Evolutionary conservation across 2,888 invertebrate species (phyloP).

Genomic region (Syritta pipiens): DNA sequence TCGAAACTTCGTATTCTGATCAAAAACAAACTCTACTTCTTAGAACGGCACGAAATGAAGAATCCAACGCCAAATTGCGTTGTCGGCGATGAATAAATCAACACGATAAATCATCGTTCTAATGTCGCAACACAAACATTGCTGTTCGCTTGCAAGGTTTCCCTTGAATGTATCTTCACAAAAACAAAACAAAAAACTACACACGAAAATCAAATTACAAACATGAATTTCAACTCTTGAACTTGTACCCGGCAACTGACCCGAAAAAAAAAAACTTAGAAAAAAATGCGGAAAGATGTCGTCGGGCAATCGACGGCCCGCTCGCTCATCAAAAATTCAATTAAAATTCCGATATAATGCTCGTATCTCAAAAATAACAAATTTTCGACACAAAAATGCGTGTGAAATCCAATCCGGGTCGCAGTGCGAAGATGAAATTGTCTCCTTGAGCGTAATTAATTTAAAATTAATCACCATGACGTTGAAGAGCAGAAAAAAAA

Average conservation of each 20-base stretch:
- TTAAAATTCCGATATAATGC: constrained; percentile 4
- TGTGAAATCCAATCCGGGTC: too few species aligned
- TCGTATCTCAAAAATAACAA: not conserved
- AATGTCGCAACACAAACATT: too few species aligned
- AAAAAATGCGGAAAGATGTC: constrained; percentile 7
- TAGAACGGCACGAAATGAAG: too few species aligned
- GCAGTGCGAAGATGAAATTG: constrained; percentile 13
- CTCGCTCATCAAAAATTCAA: constrained; percentile 5
- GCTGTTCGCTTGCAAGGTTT: too few species aligned
- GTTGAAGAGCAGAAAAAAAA: constrained; percentile 8
- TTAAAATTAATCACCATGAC: constrained; percentile 45
- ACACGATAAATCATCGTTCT: too few species aligned
- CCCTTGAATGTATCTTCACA: not conserved
- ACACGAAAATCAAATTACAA: not conserved
- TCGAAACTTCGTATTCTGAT: too few species aligned
- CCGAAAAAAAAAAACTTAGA: not conserved
- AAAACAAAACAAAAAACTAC: too few species aligned
- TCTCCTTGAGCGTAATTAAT: constrained; percentile 33
- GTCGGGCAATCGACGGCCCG: not conserved
- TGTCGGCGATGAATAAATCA: too few species aligned
- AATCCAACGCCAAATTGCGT: too few species aligned
- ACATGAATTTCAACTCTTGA: not conserved
- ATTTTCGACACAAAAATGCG: not conserved
- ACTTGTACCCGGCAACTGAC: not conserved
- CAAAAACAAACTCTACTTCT: too few species aligned